Percentiles rank a stretch among this genome's conserved stretches.
phyloP scores from a whole-genome alignment of 2,888 invertebrate genomes.

The Chouioia cunea region DNA sequence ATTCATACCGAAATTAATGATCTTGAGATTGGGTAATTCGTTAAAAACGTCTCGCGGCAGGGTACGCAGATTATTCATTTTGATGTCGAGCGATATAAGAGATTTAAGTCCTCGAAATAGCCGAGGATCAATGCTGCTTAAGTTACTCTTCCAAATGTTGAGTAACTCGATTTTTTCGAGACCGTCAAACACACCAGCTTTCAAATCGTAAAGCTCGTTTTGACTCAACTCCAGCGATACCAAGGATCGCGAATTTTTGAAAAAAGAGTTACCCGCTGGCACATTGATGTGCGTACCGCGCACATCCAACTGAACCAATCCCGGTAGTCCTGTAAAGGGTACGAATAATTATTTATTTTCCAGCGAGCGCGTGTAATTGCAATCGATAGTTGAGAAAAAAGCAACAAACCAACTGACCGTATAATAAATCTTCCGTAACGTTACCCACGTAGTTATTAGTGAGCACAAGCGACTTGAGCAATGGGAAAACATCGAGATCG shows the following conservation, averaged over 20 bases:
- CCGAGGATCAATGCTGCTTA: constrained; percentile 66
- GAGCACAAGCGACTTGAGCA: constrained; percentile 18
- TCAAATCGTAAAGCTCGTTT: constrained; percentile 67
- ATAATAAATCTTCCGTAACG: constrained; percentile 75
- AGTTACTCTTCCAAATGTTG: constrained; percentile 77
- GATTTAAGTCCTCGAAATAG: constrained; percentile 74
- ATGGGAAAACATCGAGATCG: constrained; percentile 24
- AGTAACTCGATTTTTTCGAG: constrained; percentile 74
- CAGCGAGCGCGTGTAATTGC: no score
- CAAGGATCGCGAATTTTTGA: constrained; percentile 72
- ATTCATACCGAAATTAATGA: constrained; percentile 78
- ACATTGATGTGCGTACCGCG: constrained; percentile 22
- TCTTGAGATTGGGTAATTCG: constrained; percentile 73
- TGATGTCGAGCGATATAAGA: constrained; percentile 75
- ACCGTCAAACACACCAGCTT: constrained; percentile 75
- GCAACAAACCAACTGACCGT: constrained; percentile 42
- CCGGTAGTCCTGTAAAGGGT: constrained; percentile 62
- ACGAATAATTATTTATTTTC: neutral
- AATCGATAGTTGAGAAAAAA: no score
- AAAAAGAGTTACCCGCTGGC: constrained; percentile 69
- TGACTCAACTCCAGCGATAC: constrained; percentile 78
- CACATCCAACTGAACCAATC: constrained; percentile 60
- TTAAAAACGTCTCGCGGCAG: constrained; percentile 70
- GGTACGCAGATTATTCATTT: constrained; percentile 70
- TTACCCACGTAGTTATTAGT: constrained; percentile 69